A percentile compares a stretch with the other conserved stretches of the same genome.
Evolutionary conservation across 1,140 invertebrate species (phyloP).

Genomic region (Acyrthosiphon pisum): DNA sequence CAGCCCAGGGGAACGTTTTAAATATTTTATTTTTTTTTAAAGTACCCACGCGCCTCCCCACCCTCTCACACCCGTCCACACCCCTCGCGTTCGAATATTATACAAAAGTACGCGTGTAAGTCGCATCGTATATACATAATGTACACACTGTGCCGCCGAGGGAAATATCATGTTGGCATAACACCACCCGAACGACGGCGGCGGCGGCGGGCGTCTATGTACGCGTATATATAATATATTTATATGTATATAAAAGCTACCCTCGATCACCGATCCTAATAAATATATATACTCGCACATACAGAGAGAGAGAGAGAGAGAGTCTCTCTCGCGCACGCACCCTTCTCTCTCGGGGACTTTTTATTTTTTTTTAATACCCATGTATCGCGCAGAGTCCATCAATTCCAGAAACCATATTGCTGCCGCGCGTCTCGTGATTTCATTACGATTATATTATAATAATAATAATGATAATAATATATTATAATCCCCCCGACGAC

Average conservation of each 20-base stretch:
- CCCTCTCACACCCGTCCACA: background rate
- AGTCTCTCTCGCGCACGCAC: background rate
- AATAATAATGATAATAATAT: slow-evolving; percentile 41
- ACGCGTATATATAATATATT: background rate
- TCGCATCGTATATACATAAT: background rate
- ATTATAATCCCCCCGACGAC: slow-evolving; percentile 26
- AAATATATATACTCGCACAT: background rate
- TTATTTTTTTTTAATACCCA: slow-evolving; percentile 41
- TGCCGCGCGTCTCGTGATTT: slow-evolving; percentile 19
- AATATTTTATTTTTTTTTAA: slow-evolving; percentile 32
- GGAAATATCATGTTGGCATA: slow-evolving; percentile 41
- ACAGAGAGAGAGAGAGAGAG: background rate
- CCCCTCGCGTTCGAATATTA: background rate
- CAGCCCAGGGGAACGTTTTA: slow-evolving; percentile 46
- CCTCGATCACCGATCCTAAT: background rate
- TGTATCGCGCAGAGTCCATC: slow-evolving; percentile 42
- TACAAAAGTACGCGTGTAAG: slow-evolving; percentile 34
- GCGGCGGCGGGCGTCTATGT: background rate
- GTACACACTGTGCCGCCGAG: background rate
- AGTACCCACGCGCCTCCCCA: background rate
- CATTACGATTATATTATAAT: slow-evolving; percentile 48
- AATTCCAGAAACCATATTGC: slow-evolving; percentile 53
- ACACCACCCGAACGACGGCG: slow-evolving; percentile 27
- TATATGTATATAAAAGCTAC: background rate
- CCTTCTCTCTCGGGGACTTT: background rate